A percentile compares a stretch with the other conserved stretches of the same genome.
Evolutionary conservation across 2,797 vertebrate genomes (phyloP).

Genomic region (Sitta carolinensis): DNA sequence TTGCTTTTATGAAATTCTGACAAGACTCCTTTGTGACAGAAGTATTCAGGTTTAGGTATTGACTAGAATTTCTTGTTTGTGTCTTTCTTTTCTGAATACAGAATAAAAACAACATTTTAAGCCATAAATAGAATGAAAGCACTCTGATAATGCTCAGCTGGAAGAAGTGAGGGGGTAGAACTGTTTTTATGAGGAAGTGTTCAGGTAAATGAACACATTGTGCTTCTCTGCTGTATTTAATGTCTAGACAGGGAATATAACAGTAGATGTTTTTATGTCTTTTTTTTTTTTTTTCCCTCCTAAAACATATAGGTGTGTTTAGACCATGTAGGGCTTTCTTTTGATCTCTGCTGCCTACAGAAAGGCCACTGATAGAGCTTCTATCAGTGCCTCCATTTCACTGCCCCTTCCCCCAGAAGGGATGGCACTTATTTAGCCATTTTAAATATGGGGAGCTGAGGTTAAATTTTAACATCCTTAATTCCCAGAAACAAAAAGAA

Average conservation of each 20-base stretch:
- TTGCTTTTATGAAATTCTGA: not conserved
- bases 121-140: not conserved
- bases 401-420: not conserved
- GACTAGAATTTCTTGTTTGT: not conserved
- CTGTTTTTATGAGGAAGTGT: not conserved
- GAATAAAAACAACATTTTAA: not conserved
- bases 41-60: not conserved
- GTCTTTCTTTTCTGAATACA: not conserved
- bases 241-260: not conserved
- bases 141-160: not conserved
- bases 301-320: not conserved
- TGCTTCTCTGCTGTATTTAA: not conserved
- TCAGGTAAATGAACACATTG: not conserved
- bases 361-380: not conserved
- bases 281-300: not conserved
- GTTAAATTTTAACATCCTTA: not conserved
- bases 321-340: not conserved
- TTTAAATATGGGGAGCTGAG: not conserved
- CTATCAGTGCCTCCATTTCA: not conserved
- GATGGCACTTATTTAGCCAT: not conserved
- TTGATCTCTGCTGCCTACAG: not conserved
- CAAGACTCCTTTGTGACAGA: not conserved
- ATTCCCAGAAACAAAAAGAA: not conserved
- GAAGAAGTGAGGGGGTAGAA: not conserved
- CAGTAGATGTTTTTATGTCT: not conserved